Evolutionary conservation across 2,113 vertebrate genomes (phyloP).

Genomic region (Chaenogobius annularis): DNA sequence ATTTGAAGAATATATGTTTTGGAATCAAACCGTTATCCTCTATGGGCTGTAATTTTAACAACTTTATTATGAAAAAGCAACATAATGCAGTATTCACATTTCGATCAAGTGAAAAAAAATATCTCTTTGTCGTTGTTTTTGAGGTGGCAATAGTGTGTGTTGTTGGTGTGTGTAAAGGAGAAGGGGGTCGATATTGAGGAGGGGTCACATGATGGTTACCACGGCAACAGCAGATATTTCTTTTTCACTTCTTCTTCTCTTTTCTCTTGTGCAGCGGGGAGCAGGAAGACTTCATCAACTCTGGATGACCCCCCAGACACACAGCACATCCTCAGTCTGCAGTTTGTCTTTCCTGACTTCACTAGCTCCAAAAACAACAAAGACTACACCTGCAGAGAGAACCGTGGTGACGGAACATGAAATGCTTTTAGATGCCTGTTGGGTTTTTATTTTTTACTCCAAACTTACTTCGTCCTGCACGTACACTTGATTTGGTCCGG

Average conservation of each 20-base stretch:
- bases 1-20: no score
- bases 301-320: slow-evolving; percentile 49
- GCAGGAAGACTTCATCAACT: slow-evolving; percentile 54
- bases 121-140: background rate
- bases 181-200: background rate
- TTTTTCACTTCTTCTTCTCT: slow-evolving; percentile 22
- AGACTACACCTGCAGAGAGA: background rate
- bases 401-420: background rate
- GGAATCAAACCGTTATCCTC: no score
- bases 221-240: slow-evolving; percentile 57
- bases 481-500: background rate
- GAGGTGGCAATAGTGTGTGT: slow-evolving; percentile 1
- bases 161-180: slow-evolving; percentile 13
- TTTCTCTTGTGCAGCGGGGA: slow-evolving; percentile 34
- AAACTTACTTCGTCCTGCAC: background rate
- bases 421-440: background rate
- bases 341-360: background rate
- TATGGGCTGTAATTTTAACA: no score
- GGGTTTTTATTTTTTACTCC: background rate
- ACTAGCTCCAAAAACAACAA: background rate
- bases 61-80: background rate
- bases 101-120: background rate
- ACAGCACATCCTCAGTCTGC: slow-evolving; percentile 21
- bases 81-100: background rate
- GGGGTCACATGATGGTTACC: slow-evolving; percentile 60